Base-by-base conservation (phyloP, 92 coral and sea anemone genomes). In the Phenganax subtilis region DNA sequence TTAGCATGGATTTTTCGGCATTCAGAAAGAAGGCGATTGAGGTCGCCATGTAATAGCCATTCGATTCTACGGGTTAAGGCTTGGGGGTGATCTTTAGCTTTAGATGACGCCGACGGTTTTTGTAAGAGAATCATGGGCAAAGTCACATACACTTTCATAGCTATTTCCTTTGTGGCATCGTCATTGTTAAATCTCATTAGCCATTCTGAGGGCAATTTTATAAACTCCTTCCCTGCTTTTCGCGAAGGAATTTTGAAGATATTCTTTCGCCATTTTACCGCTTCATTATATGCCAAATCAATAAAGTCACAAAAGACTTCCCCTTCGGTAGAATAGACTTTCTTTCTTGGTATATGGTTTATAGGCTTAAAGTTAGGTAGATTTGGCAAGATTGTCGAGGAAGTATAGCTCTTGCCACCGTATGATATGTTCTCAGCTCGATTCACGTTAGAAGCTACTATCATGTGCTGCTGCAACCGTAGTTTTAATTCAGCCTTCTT, bases 101-200 rank as follows among this genome's bases (percentile, higher is more conserved):
- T 71, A 8, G 76, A 71, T 10, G 20, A 17, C 11, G 76, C n/a
- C 20, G 14, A 47, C 44, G 55, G 76, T 71, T 53, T 71, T 16
- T 71, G 76, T 7, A 37, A 56, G 29, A 71, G 55, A 71, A 71
- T 7, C 7, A 5, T 47, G 55, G 55, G 76, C 17, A 71, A 17
- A 3, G n/a, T 71, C 76, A 71, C 6, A 53, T 37, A 71, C 16
- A 71, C 76, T 16, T 37, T 71, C 10, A 71, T 6, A 6, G 76
- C 7, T 7, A 71, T 9, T 25, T 56, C 76, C 76, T 31, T 65
- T 9, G 29, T 20, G 37, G 31, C 71, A 28, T 65, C 71, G 10
- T 65, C 47, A 27, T 65, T 65, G 51, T 71, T 71, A 71, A 71
- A 71, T 71, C 57, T 71, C 20, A 53, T 44, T 47, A 71, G 12